Evolutionary conservation across 2,113 vertebrate genomes (phyloP).

Genomic region (Bos indicus): DNA sequence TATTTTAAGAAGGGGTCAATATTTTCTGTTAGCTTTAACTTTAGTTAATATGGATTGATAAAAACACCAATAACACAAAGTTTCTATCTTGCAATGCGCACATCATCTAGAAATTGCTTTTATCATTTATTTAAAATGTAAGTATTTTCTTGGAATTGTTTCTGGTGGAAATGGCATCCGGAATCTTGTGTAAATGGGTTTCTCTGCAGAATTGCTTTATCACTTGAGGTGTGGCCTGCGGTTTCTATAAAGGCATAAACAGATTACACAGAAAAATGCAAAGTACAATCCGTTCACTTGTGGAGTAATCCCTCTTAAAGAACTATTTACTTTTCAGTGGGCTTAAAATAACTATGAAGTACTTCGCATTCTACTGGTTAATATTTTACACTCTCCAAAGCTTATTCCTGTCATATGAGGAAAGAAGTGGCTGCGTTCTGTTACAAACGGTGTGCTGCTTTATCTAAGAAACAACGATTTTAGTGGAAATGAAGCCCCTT

Average conservation of each 20-base stretch:
- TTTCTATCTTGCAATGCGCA: not conserved
- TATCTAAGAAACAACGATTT: not conserved
- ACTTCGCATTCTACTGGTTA: not conserved
- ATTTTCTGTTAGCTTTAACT: constrained; percentile 36
- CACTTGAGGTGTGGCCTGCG: not conserved
- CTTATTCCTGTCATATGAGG: not conserved
- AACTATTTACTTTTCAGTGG: not conserved
- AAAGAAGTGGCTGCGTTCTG: not conserved
- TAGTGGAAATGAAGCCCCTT: not conserved
- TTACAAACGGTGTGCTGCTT: not conserved
- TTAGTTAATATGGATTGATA: constrained; percentile 15
- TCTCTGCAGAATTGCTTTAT: constrained; percentile 15
- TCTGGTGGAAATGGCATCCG: not conserved
- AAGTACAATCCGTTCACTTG: not conserved
- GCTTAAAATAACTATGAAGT: not conserved
- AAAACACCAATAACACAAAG: not conserved
- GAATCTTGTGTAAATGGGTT: not conserved
- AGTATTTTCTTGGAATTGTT: constrained; percentile 23
- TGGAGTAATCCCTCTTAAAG: not conserved
- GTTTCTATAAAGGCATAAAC: not conserved
- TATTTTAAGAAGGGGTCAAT: constrained; percentile 37
- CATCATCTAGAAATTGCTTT: constrained; percentile 33
- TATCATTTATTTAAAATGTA: constrained; percentile 49
- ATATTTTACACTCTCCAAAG: not conserved
- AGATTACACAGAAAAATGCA: not conserved